Evolutionary conservation across 2,888 invertebrate species (phyloP).

Genomic region (Furcula furcula): DNA sequence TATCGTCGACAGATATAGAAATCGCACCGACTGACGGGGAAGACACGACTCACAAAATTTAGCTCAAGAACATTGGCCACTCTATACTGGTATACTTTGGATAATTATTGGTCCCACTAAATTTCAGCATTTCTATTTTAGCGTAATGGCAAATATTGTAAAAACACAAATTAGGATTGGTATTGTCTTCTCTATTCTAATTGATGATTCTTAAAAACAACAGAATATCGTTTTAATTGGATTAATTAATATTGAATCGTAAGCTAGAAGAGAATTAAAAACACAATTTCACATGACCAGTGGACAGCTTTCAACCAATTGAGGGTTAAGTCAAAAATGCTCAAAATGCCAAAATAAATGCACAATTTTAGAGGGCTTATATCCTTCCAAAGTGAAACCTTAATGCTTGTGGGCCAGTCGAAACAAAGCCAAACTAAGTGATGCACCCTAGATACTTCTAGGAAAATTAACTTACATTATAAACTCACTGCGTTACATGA

Average conservation of each 20-base stretch:
- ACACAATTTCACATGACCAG: no score
- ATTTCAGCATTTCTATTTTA: not conserved
- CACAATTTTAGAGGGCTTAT: not conserved
- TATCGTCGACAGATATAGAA: conserved; percentile 48
- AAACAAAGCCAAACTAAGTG: conserved; percentile 75
- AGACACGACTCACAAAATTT: conserved; percentile 56
- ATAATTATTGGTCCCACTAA: not conserved
- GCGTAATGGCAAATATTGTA: not conserved
- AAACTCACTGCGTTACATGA: conserved; percentile 52
- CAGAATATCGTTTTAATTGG: no score
- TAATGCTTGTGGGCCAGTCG: conserved; percentile 38
- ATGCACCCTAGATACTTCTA: conserved; percentile 75
- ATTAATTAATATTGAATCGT: no score
- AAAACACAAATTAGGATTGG: no score
- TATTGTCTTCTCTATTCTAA: no score
- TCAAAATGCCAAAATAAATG: not conserved
- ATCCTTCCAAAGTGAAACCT: not conserved
- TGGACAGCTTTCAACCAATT: no score
- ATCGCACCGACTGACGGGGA: conserved; percentile 59
- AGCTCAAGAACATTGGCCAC: conserved; percentile 26
- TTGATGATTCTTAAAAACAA: no score
- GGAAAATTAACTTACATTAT: conserved; percentile 56
- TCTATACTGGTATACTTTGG: not conserved
- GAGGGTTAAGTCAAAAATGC: no score
- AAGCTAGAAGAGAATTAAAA: no score